phyloP scores from a whole-genome alignment of 2,888 invertebrate species.

The Troides aeacus region DNA sequence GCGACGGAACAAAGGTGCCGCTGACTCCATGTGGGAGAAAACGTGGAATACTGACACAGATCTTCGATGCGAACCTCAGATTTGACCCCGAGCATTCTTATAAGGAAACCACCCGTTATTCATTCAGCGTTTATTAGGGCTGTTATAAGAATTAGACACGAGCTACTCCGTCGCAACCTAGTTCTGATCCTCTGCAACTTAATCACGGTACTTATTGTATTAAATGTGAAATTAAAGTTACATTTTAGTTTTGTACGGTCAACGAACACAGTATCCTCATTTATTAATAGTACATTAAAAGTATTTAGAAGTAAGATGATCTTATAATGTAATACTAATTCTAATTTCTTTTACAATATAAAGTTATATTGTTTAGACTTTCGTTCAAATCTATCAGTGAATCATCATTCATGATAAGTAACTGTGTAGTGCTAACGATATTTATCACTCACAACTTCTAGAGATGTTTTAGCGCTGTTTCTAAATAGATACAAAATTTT shows the following conservation, averaged over 20 bases:
- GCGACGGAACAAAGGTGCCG: conserved; percentile 39
- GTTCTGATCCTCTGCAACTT: conserved; percentile 4
- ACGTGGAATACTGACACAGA: conserved; percentile 72
- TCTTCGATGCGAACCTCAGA: conserved; percentile 66
- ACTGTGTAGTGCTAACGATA: conserved; percentile 33
- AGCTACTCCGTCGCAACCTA: conserved; percentile 11
- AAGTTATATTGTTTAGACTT: conserved; percentile 1
- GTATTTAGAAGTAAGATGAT: too few species aligned
- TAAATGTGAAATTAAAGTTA: conserved; percentile 3
- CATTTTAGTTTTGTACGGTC: too few species aligned
- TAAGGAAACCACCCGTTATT: conserved; percentile 72
- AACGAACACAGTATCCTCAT: too few species aligned
- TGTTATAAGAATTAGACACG: conserved; percentile 37
- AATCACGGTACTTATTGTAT: conserved; percentile 4
- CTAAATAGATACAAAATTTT: neutral
- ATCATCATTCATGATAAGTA: conserved; percentile 38
- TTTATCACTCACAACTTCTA: conserved; percentile 29
- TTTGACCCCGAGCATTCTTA: conserved; percentile 71
- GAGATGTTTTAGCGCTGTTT: conserved; percentile 21
- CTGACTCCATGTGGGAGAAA: conserved; percentile 64
- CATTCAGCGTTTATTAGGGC: conserved; percentile 58
- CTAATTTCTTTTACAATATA: too few species aligned
- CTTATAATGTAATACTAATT: too few species aligned
- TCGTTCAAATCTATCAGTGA: conserved; percentile 29
- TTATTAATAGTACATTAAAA: too few species aligned